Evolutionary conservation across 2,113 vertebrate genomes (phyloP), one percentile per base, ranked within the genome.

Genomic region (Daboia siamensis): DNA sequence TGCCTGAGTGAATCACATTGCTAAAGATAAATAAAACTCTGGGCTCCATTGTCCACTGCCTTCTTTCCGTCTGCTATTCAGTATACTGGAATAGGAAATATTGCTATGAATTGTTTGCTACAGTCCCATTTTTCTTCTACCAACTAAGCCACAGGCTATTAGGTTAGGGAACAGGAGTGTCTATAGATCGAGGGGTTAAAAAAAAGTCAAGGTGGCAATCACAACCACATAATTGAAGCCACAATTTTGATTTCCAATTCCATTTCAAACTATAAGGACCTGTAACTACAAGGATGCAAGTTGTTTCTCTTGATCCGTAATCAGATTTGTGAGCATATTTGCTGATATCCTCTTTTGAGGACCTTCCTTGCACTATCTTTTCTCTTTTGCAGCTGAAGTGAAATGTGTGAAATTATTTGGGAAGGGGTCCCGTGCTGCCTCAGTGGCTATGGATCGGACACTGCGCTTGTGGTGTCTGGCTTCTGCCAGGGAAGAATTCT

Each of bases 391-490:
- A 98, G 98, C 97, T 2, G 97, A 97, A 1, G 96, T 99, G 74
- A 96, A 95, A 86, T 95, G 93, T 0, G 88, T 98, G 57, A 96
- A 94, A 84, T 92, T 97, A 84, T 95, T 96, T 87, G 96, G 93
- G 5, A 94, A 90, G 89, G 96, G 97, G 26, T 94, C 94, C 3
- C 56, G 94, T 1, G 98, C 97, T 93, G 86, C 98, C 88, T 98
- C 98, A 12, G 95, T 98, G 88, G 97, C 97, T 3, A 93, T 86
- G 26, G 98, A 98, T 55, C 95, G 95, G 74, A 98, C 96, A 0
- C 93, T 99, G 94, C 93, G 55, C 46, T 93, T 96, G 88, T 98
- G 98, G 98, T 97, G 97, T 86, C 92, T 98, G 54, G 93, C 91
- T 21, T 97, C 95, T 5, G 98, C 98, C 86, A 97, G 94, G 91